These are phyloP conservation scores for Hylaea fasciaria DNA, from an alignment of 2,888 invertebrate genomes.

Conservation along the genomic window DNA sequence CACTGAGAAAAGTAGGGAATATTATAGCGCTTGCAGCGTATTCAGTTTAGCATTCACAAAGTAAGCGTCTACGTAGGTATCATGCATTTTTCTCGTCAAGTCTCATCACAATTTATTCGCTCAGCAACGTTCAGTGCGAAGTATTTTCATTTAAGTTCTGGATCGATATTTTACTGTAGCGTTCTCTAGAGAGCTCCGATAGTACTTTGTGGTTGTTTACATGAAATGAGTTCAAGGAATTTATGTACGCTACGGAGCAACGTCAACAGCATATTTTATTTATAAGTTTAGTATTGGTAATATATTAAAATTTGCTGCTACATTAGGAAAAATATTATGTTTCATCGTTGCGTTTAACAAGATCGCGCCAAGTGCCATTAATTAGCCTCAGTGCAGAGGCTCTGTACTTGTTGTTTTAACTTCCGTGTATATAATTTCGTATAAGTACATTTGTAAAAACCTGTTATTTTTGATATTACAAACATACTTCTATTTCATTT, in stretches of 20 bases:
- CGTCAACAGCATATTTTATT: not conserved
- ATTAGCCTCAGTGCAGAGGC: too few species aligned
- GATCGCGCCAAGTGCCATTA: too few species aligned
- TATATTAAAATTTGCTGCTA: too few species aligned
- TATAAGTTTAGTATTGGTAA: not conserved
- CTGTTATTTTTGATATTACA: too few species aligned
- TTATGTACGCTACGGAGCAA: not conserved
- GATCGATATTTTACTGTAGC: slow-evolving; percentile 18
- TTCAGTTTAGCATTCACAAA: slow-evolving; percentile 1
- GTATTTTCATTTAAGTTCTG: slow-evolving; percentile 38
- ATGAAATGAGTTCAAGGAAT: slow-evolving; percentile 6
- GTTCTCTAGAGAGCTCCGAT: slow-evolving; percentile 17
- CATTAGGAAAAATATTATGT: too few species aligned
- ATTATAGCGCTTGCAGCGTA: not conserved
- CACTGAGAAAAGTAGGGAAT: too few species aligned
- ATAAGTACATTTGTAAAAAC: too few species aligned
- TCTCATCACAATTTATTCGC: slow-evolving; percentile 23
- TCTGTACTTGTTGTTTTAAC: too few species aligned
- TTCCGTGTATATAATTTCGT: too few species aligned
- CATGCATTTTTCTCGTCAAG: slow-evolving; percentile 27
- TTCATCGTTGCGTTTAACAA: too few species aligned
- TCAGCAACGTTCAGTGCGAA: slow-evolving; percentile 27
- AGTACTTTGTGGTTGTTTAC: slow-evolving; percentile 23
- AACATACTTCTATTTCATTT: too few species aligned
- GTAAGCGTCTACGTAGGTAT: slow-evolving; percentile 14